phyloP scores from a whole-genome alignment of 2,113 vertebrate genomes.

The Ciconia boyciana region DNA sequence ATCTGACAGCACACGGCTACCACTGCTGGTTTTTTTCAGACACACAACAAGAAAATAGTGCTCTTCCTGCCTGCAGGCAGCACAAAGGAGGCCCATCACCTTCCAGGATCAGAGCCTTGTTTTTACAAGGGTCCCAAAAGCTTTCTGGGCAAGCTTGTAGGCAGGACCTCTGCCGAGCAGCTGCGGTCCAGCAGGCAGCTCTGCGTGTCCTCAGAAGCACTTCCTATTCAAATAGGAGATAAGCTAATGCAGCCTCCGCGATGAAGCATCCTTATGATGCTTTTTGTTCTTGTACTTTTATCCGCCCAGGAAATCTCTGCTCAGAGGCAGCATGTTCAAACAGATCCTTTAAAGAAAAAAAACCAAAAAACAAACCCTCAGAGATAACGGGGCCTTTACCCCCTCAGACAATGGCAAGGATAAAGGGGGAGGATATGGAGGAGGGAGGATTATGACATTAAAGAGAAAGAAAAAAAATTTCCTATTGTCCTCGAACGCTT shows the following conservation, averaged over 20 bases:
- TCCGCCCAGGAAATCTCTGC: slow-evolving; percentile 64
- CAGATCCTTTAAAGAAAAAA: not conserved
- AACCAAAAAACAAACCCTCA: not conserved
- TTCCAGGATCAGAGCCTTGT: not conserved
- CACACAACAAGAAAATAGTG: not conserved
- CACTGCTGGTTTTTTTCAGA: not conserved
- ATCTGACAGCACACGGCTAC: not conserved
- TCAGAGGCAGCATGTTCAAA: slow-evolving; percentile 46
- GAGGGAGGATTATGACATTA: slow-evolving; percentile 24
- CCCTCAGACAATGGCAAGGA: not conserved
- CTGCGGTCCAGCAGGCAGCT: slow-evolving; percentile 45
- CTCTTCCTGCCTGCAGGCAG: not conserved
- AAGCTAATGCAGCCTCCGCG: slow-evolving; percentile 49
- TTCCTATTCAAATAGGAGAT: slow-evolving; percentile 44
- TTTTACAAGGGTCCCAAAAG: not conserved
- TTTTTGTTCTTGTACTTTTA: slow-evolving; percentile 64
- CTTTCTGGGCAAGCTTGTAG: not conserved
- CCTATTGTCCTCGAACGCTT: slow-evolving; percentile 31
- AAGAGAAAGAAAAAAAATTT: not conserved
- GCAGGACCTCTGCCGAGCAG: not conserved
- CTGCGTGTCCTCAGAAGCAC: slow-evolving; percentile 53
- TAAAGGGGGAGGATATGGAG: slow-evolving; percentile 26
- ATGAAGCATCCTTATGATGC: slow-evolving; percentile 41
- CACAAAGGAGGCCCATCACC: not conserved
- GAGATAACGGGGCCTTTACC: slow-evolving; percentile 28